Evolutionary conservation across 1,140 invertebrate genomes (phyloP), one percentile per base, ranked within the genome.

Genomic region (Drosophila nasuta): DNA sequence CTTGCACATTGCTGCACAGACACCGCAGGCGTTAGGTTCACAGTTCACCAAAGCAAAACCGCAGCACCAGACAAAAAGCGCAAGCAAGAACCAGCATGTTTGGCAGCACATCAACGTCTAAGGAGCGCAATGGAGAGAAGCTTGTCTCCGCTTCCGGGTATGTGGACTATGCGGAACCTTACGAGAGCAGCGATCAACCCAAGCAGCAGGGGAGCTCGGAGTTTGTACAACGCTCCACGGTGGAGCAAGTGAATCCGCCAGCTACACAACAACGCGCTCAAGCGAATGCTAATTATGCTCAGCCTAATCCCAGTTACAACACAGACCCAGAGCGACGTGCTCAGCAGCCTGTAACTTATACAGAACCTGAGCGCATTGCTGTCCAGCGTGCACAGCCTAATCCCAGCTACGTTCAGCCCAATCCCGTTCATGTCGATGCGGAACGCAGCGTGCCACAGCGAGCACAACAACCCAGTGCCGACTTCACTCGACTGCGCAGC

Each of bases 1-100:
- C 85, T 89, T 89, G 85, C 86, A 89, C 85, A 89, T 89, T 89
- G 81, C 85, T 89, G 86, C 86, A 89, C 78, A 54, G 81, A 89
- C 85, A 89, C 85, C 81, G 69, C 78, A 89, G 77, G 81, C 78
- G 85, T 81, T 58, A 89, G 83, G 85, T 88, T 75, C 85, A 58
- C 51, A 33, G 51, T 35, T 13, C n/a, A 54, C 25, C 35, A 38
- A 1, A 38, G 35, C 33, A 33, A 28, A 25, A 25, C 20, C 48
- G 10, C 5, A 6, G 33, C 52, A 41, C 13, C 30, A 38, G 52
- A 56, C 13, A n/a, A 46, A 10, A 5, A 33, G 33, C 5, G 33
- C 33, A 33, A 33, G 33, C 30, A 10, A 35, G 8, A 48, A 8
- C 33, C 41, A 48, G 10, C 10, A 72, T 72, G 69, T 72, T 66